Conservation (phyloP, 2,888 invertebrate genomes). For the Mesoligia furuncula region DNA sequence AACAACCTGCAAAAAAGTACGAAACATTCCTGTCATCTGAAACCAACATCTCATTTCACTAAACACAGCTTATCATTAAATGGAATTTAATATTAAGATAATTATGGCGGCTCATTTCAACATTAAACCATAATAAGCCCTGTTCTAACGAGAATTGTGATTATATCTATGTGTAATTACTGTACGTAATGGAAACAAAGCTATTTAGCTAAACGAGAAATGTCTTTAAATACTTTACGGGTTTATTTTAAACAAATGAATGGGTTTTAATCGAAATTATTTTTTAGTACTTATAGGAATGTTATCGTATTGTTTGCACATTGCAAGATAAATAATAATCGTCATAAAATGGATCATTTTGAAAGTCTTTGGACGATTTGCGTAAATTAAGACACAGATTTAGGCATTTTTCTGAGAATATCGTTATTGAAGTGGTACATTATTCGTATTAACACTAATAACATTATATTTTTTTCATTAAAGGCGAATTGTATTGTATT, state of each 20-base stretch:
- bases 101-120: not conserved
- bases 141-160: conserved; percentile 28
- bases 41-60: not conserved
- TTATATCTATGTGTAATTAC: conserved; percentile 25
- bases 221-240: conserved; percentile 2
- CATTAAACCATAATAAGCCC: conserved; percentile 20
- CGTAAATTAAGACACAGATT: not conserved
- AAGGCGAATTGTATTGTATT: too few species aligned
- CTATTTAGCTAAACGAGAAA: conserved; percentile 8
- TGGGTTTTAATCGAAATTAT: conserved; percentile 10
- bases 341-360: not conserved
- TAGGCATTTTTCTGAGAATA: not conserved
- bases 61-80: conserved; percentile 14
- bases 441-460: too few species aligned
- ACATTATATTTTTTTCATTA: too few species aligned
- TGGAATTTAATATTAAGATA: conserved; percentile 17
- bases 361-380: not conserved
- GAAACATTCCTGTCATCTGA: not conserved
- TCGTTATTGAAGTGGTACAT: too few species aligned
- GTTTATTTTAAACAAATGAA: conserved; percentile 11
- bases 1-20: not conserved
- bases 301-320: not conserved
- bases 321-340: not conserved
- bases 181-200: conserved; percentile 25
- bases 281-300: not conserved